These are phyloP conservation scores for Lasioglossum baleicum DNA, from an alignment of 1,140 invertebrate genomes.

Conservation along the genomic window DNA sequence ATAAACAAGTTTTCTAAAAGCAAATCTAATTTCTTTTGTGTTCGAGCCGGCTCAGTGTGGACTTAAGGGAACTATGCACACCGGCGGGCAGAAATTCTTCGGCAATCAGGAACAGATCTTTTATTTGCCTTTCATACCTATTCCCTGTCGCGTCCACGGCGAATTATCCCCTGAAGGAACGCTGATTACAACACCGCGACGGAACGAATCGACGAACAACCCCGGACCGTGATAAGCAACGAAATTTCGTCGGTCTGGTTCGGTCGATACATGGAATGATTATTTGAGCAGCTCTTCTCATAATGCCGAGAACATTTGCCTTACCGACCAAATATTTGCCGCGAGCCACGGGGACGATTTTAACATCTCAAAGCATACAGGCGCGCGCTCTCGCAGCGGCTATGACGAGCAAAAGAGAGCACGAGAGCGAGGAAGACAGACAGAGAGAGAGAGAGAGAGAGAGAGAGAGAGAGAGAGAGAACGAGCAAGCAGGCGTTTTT, in stretches of 20 bases:
- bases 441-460: no score
- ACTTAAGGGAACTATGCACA: no score
- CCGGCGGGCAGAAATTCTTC: no score
- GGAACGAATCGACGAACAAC: background rate
- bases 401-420: conserved; percentile 25
- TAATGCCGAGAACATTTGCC: conserved; percentile 61
- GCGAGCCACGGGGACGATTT: conserved; percentile 54
- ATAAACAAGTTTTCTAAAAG: no score
- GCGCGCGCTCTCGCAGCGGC: background rate
- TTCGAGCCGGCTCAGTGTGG: no score
- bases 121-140: background rate
- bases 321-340: conserved; percentile 61
- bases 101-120: background rate
- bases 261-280: conserved; percentile 55
- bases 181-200: background rate
- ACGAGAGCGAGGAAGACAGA: no score
- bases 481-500: conserved; percentile 4
- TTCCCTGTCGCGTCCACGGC: background rate
- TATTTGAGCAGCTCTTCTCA: conserved; percentile 59
- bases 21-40: no score
- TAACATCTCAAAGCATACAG: conserved; percentile 61
- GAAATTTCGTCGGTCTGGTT: conserved; percentile 12
- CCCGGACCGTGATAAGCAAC: background rate
- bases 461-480: no score
- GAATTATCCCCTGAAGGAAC: background rate